These are phyloP conservation scores for Amphiprion percula DNA, from an alignment of 2,113 vertebrate genomes.

Conservation along the genomic window DNA sequence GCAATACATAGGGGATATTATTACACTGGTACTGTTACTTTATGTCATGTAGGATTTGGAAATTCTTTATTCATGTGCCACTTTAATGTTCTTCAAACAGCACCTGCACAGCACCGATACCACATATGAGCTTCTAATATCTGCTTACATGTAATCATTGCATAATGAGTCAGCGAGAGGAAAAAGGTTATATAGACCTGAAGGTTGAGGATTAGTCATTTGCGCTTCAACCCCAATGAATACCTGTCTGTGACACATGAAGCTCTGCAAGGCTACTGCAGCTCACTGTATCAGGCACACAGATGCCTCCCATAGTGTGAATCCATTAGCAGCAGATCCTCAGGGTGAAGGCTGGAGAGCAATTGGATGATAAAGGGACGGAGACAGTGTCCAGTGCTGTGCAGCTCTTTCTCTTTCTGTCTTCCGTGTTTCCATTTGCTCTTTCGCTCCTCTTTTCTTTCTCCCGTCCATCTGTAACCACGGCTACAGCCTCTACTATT, in stretches of 20 bases:
- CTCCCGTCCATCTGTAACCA: conserved; percentile 23
- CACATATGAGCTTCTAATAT: background rate
- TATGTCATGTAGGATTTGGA: no score
- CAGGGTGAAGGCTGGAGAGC: conserved; percentile 32
- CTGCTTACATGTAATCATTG: background rate
- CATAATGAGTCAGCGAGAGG: background rate
- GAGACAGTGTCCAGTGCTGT: conserved; percentile 23
- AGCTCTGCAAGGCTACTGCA: conserved; percentile 5
- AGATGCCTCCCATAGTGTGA: conserved; percentile 12
- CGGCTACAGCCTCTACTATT: conserved; percentile 2
- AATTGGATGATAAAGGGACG: conserved; percentile 26
- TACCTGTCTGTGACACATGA: background rate
- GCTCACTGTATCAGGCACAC: conserved; percentile 1
- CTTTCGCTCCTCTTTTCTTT: conserved; percentile 13
- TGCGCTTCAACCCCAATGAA: background rate
- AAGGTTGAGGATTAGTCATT: background rate
- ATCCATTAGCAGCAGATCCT: conserved; percentile 57
- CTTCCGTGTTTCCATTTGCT: conserved; percentile 10
- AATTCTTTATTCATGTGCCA: no score
- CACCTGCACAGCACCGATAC: no score
- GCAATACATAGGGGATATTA: no score
- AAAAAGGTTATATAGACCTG: background rate
- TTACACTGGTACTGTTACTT: no score
- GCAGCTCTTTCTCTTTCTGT: conserved; percentile 33
- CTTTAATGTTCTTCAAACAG: no score